Conservation (phyloP, 2,797 vertebrate genomes). For the Onychomys torridus region DNA sequence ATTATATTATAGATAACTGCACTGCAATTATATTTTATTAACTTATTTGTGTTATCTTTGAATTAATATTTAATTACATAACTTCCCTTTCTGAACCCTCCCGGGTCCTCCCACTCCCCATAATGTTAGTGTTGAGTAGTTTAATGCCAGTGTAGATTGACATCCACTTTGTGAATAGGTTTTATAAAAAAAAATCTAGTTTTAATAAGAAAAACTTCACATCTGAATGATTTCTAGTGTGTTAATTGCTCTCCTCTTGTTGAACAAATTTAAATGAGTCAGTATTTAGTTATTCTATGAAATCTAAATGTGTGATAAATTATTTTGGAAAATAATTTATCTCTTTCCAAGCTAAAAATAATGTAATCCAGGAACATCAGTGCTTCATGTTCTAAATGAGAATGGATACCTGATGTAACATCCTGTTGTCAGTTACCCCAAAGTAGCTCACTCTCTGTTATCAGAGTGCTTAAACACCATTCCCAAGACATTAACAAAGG, state of each 20-base stretch:
- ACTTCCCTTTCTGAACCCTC: accelerated
- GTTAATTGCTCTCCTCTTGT: not conserved
- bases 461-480: constrained; percentile 70
- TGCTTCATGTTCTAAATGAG: constrained; percentile 38
- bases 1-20: not conserved
- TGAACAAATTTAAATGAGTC: not conserved
- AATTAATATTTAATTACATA: not conserved
- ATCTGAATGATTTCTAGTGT: not conserved
- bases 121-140: not conserved
- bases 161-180: not conserved
- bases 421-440: constrained; percentile 68
- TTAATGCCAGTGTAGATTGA: not conserved
- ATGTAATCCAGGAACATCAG: constrained; percentile 19
- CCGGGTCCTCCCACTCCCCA: not conserved
- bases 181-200: not conserved
- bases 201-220: not conserved
- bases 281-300: not conserved
- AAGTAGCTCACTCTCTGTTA: constrained; percentile 72
- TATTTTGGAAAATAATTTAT: constrained; percentile 59
- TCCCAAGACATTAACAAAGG: constrained; percentile 44
- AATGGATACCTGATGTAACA: constrained; percentile 42
- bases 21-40: not conserved
- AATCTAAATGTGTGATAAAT: constrained; percentile 57
- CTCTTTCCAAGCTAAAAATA: constrained; percentile 56
- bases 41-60: not conserved